Percentiles rank a stretch among this genome's conserved stretches.
Evolutionary conservation across 1,140 invertebrate genomes (phyloP).

Genomic region (Drosophila nigrodunni): DNA sequence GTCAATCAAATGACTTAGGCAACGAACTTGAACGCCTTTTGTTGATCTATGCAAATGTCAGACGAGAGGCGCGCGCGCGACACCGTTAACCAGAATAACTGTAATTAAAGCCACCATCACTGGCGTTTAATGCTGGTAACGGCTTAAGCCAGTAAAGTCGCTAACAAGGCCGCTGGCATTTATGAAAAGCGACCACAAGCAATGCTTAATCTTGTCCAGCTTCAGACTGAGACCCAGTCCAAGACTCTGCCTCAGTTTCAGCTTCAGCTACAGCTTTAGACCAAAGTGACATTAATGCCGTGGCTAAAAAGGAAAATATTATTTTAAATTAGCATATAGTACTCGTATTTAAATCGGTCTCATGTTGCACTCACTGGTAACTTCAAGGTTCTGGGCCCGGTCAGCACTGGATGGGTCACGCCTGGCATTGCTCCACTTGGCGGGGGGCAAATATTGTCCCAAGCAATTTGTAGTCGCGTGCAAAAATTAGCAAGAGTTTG

Average conservation of each 20-base stretch:
- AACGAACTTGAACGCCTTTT: constrained; percentile 47
- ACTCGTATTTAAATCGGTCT: not conserved
- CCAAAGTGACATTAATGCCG: constrained; percentile 58
- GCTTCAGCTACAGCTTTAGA: constrained; percentile 22
- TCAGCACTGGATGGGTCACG: constrained; percentile 21
- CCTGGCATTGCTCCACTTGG: constrained; percentile 64
- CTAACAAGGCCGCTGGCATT: constrained; percentile 71
- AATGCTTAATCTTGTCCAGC: constrained; percentile 43
- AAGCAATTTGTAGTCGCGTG: constrained; percentile 46
- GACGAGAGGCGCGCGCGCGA: constrained; percentile 34
- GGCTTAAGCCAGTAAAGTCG: constrained; percentile 52
- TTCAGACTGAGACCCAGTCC: not conserved
- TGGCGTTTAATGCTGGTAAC: constrained; percentile 11
- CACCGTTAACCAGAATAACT: constrained; percentile 69
- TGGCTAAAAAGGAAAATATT: constrained; percentile 63
- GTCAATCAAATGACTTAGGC: constrained; percentile 56
- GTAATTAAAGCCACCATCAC: constrained; percentile 68
- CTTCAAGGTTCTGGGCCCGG: constrained; percentile 57
- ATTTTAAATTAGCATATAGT: constrained; percentile 64
- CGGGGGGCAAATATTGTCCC: constrained; percentile 56
- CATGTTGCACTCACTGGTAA: not conserved
- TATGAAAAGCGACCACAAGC: constrained; percentile 41
- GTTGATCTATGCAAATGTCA: constrained; percentile 71
- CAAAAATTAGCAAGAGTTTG: constrained; percentile 71
- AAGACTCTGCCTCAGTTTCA: too few relatives aligned